Evolutionary conservation across 2,888 invertebrate genomes (phyloP).

Genomic region (Parnassius mnemosyne): DNA sequence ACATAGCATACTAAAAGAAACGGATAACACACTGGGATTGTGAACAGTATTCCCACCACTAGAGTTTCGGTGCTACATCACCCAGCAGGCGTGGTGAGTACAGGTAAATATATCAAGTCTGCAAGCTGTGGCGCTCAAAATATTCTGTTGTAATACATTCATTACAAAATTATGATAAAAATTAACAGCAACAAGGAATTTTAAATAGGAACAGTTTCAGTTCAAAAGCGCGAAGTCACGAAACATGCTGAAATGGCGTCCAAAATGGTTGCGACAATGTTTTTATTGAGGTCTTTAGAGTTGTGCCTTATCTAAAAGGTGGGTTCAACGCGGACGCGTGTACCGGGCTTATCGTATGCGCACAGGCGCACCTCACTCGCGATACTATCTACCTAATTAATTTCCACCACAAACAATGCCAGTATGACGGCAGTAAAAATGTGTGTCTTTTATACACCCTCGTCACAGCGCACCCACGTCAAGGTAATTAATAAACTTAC

Average conservation of each 20-base stretch:
- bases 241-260: slow-evolving; percentile 1
- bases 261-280: slow-evolving; percentile 1
- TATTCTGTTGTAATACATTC: no score
- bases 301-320: slow-evolving; percentile 20
- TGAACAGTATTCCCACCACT: no score
- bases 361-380: slow-evolving; percentile 50
- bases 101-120: no score
- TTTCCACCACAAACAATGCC: slow-evolving; percentile 47
- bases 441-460: slow-evolving; percentile 36
- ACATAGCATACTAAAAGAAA: no score
- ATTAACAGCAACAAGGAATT: no score
- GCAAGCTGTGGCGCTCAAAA: no score
- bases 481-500: slow-evolving; percentile 38
- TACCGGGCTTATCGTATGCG: slow-evolving; percentile 33
- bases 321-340: slow-evolving; percentile 11
- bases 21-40: no score
- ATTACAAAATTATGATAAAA: no score
- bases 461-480: slow-evolving; percentile 38
- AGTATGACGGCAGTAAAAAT: slow-evolving; percentile 49
- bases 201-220: no score
- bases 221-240: not conserved
- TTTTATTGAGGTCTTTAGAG: slow-evolving; percentile 23
- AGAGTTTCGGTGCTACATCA: no score
- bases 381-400: slow-evolving; percentile 65
- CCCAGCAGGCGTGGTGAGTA: no score